Base-by-base conservation (phyloP, 2,113 vertebrate species). In the Oreochromis aureus region DNA sequence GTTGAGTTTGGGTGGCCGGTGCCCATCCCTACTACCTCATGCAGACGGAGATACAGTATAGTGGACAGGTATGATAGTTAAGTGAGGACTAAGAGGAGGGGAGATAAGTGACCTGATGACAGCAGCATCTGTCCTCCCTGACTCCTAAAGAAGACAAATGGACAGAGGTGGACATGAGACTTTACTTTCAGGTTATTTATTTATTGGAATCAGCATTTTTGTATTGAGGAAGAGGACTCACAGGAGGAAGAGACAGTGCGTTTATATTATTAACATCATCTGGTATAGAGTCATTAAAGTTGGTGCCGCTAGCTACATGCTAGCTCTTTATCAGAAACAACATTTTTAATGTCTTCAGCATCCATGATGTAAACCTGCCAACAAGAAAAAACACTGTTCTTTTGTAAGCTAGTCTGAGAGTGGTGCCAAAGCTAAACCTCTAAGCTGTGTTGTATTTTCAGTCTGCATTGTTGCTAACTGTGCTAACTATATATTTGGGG, bases 31-130 rank as follows among this genome's bases (percentile, higher is more conserved):
- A 95, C 97, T 30, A 48, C 71, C 1, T 95, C 95, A 94, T 98
- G 98, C 96, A 96, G 97, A 48, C 98, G 97, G 95, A 97, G 97
- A 24, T 99, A 99, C 95, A 96, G 97, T 11, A 97, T 97, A 46
- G 98, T 99, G 82, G 98, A 98, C 96, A 97, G 82, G 1, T 76
- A 87, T 87, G 5, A 63, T 95, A 55, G 95, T 96, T 15, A 94
- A 97, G 56, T 92, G 91, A 96, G 53, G n/a, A n/a, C 51, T 27
- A 7, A 13, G 2, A 2, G 27, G 11, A 11, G 7, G 24, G 3
- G 24, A 76, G 71, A 48, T 46, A 30, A 1, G 71, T 30, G 18
- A 5, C 22, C 27, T 56, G 41, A 69, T 32, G 59, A 44, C 44
- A 34, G 5, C 11, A 7, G 18, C 4, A 39, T 22, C 48, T 32